Evolutionary conservation across 2,888 invertebrate genomes (phyloP), one percentile per base, ranked within the genome.

Genomic region (Leucophenga montana): DNA sequence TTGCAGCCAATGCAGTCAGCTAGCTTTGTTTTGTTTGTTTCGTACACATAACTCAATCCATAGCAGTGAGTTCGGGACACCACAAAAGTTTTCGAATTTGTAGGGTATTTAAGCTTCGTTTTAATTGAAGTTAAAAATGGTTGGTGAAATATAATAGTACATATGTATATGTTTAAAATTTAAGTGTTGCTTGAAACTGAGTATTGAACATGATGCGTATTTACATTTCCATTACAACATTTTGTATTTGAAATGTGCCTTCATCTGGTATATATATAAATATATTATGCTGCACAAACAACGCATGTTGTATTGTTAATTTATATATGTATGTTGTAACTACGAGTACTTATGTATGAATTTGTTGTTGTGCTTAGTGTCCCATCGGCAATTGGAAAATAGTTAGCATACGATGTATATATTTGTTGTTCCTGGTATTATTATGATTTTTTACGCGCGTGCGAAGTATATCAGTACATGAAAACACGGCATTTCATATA

Each of bases 161-260:
- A 27, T 39, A 5, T 39, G 8, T 39, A 5, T 39, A 11, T 39
- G 11, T 8, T 39, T 1, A 1, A 50, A 16, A 50, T 50, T 50
- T 50, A 50, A n/a, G 50, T 16, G 50, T 50, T 39, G 50, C 13
- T 8, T 50, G 14, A 48, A n/a, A 16, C n/a, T 44, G 16, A 48
- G 27, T 20, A 64, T 64, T 64, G 48, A 64, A 64, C 20, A 22
- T 14, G 46, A 20, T 20, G 46, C 48, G 13, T 64, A 46, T 64
- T 64, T 64, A 48, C 62, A 64, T 48, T 64, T 64, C 62, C 62
- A 20, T 2, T 50, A n/a, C 50, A n/a, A 11, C 39, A 11, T 39
- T 39, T 39, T 39, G 11, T 39, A 39, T 39, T n/a, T 39, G 39
- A 39, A 39, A 39, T 39, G 39, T 39, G 39, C 11, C 39, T 39